Conservation (phyloP, 2,797 vertebrate genomes). For the Etheostoma nigrum region DNA sequence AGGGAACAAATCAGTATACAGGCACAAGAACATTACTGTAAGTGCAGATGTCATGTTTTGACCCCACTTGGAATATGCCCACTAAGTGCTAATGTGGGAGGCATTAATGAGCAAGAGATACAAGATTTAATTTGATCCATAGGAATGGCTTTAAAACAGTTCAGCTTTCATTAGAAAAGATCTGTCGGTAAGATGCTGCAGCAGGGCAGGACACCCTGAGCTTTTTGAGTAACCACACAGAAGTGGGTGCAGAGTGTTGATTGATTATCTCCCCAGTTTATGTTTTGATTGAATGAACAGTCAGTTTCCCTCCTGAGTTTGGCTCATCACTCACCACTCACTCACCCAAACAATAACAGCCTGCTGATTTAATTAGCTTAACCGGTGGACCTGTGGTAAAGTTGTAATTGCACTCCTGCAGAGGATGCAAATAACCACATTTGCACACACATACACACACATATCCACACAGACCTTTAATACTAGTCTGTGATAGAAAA, state of each 20-base stretch:
- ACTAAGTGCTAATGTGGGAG: constrained; percentile 75
- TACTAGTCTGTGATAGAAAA: constrained; percentile 23
- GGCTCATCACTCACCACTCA: constrained; percentile 17
- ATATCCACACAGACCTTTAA: constrained; percentile 15
- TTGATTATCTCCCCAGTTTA: constrained; percentile 58
- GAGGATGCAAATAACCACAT: constrained; percentile 31
- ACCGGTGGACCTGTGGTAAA: constrained; percentile 52
- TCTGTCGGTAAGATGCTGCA: constrained; percentile 32
- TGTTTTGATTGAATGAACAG: constrained; percentile 53
- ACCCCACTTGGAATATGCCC: constrained; percentile 69
- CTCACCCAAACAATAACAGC: constrained; percentile 48
- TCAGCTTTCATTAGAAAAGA: constrained; percentile 58
- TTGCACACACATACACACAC: constrained; percentile 4
- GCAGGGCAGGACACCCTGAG: constrained; percentile 27
- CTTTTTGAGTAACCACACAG: constrained; percentile 13
- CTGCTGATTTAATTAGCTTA: constrained; percentile 74
- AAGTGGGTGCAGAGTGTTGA: constrained; percentile 24
- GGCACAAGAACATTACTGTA: constrained; percentile 43
- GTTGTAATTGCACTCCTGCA: constrained; percentile 51
- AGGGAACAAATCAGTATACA: constrained; percentile 25
- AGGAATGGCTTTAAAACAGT: constrained; percentile 70
- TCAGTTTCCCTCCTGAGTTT: constrained; percentile 7
- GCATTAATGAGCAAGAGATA: constrained; percentile 74
- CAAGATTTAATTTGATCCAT: constrained; percentile 68
- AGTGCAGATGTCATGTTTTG: constrained; percentile 69